These are phyloP conservation scores for Zaprionus lachaisei DNA, from an alignment of 1,140 invertebrate genomes.

Conservation along the genomic window DNA sequence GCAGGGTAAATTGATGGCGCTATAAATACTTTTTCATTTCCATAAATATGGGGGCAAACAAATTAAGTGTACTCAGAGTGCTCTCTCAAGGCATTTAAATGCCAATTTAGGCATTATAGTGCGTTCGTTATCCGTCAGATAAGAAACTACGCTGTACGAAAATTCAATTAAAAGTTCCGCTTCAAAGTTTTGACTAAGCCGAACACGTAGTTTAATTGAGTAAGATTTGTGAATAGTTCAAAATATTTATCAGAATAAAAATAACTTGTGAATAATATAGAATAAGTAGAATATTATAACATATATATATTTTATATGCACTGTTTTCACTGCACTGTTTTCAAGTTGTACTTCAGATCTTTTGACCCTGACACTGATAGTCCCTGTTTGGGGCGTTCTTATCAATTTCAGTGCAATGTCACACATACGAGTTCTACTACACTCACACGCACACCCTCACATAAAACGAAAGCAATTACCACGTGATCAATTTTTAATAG, in stretches of 20 bases:
- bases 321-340: background rate
- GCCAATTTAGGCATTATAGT: slow-evolving; percentile 48
- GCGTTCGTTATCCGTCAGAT: slow-evolving; percentile 56
- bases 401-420: slow-evolving; percentile 41
- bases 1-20: slow-evolving; percentile 46
- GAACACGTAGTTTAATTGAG: slow-evolving; percentile 46
- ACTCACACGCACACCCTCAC: background rate
- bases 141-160: slow-evolving; percentile 35
- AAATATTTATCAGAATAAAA: background rate
- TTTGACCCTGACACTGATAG: slow-evolving; percentile 49
- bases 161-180: slow-evolving; percentile 77
- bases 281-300: background rate
- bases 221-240: background rate
- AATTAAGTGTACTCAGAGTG: slow-evolving; percentile 36
- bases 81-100: slow-evolving; percentile 40
- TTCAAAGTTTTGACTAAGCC: slow-evolving; percentile 40
- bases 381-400: slow-evolving; percentile 13
- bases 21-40: slow-evolving; percentile 47
- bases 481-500: slow-evolving; percentile 58
- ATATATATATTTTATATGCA: background rate
- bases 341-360: slow-evolving; percentile 14
- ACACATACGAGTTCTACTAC: slow-evolving; percentile 28
- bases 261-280: background rate
- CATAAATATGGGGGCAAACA: slow-evolving; percentile 28
- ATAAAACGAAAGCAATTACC: slow-evolving; percentile 36